Evolutionary conservation across 1,140 invertebrate genomes (phyloP), one percentile per base, ranked within the genome.

Genomic region (Atta texana): DNA sequence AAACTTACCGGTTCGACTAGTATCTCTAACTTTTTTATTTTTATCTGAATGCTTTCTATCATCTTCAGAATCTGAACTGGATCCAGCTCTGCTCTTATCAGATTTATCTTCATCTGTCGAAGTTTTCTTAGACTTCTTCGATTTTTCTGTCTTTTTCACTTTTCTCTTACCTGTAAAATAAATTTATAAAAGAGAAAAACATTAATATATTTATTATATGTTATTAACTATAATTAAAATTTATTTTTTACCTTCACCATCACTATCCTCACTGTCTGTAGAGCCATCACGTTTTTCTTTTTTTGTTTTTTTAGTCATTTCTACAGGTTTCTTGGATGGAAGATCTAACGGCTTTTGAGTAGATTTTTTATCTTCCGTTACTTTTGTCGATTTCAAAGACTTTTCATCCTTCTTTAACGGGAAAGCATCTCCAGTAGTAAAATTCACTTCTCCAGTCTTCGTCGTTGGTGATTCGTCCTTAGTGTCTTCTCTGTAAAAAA

Each of bases 261-360:
- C 95, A 68, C 94, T 95, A 39, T 95, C 94, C 51, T 96, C 95
- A 57, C 95, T 95, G 34, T 96, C 96, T 0, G 95, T 95, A 53
- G 96, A 94, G 63, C 91, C 85, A 82, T 95, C 93, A 0, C 93
- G 91, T 89, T 95, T 96, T 51, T 96, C 95, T 82, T 92, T 93
- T 80, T 94, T 94, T 0, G 91, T 75, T 89, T 95, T 95, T 80
- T 95, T 95, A 39, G 91, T 92, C 63, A 90, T 91, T 81, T 96
- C 96, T 5, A 89, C 55, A 39, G 91, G 59, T 88, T 95, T 95
- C 44, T 95, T 95, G 0, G 82, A 72, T 55, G 88, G 10, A 10
- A 90, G 63, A 51, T 95, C 94, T 0, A 84, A 16, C 0, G 87
- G 31, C 82, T 95, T 95, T 66, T 92, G 94, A 34, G 74, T 28